Conservation (phyloP, 1,140 invertebrate genomes). For the Orussus abietinus region DNA sequence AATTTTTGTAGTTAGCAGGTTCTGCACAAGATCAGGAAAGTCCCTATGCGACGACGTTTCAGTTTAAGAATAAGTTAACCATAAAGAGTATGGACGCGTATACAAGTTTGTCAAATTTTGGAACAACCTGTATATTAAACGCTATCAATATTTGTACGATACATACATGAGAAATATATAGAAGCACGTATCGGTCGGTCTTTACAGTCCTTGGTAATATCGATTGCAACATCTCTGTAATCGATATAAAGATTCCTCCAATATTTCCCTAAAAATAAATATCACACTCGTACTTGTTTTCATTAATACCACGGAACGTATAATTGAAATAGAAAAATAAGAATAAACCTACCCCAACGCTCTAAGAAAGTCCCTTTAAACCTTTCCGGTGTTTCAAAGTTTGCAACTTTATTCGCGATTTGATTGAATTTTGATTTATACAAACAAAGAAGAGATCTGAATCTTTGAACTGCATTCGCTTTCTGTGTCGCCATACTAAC, state of each 20-base stretch:
- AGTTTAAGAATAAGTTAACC: too few relatives aligned
- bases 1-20: too few relatives aligned
- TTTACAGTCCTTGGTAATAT: constrained; percentile 37
- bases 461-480: too few relatives aligned
- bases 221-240: constrained; percentile 40
- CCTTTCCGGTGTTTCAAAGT: constrained; percentile 25
- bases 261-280: constrained; percentile 29
- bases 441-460: background rate
- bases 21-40: too few relatives aligned
- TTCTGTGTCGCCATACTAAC: too few relatives aligned
- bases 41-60: too few relatives aligned
- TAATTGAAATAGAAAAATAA: constrained; percentile 1
- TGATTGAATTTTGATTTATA: constrained; percentile 8
- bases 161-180: constrained; percentile 22
- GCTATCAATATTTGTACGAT: constrained; percentile 1
- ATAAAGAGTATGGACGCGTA: too few relatives aligned
- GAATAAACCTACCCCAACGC: constrained; percentile 35
- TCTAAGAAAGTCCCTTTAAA: constrained; percentile 34
- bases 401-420: constrained; percentile 18
- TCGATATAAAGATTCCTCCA: constrained; percentile 32
- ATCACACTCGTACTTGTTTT: too few relatives aligned
- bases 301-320: too few relatives aligned
- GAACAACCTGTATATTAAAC: too few relatives aligned
- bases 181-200: constrained; percentile 31
- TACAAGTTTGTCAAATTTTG: too few relatives aligned